Evolutionary conservation across 1,140 invertebrate species (phyloP), one percentile per base, ranked within the genome.

Genomic region (Leptinotarsa lineolata): DNA sequence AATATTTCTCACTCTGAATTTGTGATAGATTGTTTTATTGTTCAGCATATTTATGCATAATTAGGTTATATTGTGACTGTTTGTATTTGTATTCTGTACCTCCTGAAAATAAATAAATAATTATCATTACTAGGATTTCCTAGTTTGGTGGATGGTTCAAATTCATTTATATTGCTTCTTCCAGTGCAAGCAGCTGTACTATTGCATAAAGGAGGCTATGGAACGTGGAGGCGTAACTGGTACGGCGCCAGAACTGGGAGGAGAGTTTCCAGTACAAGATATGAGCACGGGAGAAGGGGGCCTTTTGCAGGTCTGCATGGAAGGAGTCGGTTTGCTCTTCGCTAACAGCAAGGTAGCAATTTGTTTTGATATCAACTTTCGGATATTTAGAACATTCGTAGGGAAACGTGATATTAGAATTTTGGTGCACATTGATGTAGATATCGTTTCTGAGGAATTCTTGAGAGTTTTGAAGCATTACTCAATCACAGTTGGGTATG

Each of bases 121-220:
- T 8, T 2, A 30, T 30, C 0, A 8, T 30, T 30, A 30, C 30
- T 8, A 0, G 30, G 30, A 8, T 30, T 30, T 11, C 1, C 5
- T 24, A 24, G 24, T 24, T 24, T 5, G 0, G 24, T 24, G 6
- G 0, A 30, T 30, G 30, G 8, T 39, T 39, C 11, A 0, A 11
- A 11, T 39, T 11, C 2, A 39, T 39, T 39, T 0, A 39, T 39
- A 11, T 3, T 39, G 8, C 0, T 39, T 39, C 30, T 39, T 39
- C 8, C 8, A 99, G 96, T 99, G 97, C 86, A 97, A 97, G 85
- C 96, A 99, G 80, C 87, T 99, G 24, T 99, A 99, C 85, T 97
- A 98, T 85, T 97, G 95, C 83, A 98, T 99, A 79, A 99, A 99
- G 87, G 95, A 98, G 80, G 94, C 97, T 6, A 99, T 99, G 97